Percentiles rank a stretch among this genome's conserved stretches.
These are phyloP conservation scores for Mythimna loreyi DNA, from an alignment of 2,888 invertebrate species.

Conservation along the genomic window DNA sequence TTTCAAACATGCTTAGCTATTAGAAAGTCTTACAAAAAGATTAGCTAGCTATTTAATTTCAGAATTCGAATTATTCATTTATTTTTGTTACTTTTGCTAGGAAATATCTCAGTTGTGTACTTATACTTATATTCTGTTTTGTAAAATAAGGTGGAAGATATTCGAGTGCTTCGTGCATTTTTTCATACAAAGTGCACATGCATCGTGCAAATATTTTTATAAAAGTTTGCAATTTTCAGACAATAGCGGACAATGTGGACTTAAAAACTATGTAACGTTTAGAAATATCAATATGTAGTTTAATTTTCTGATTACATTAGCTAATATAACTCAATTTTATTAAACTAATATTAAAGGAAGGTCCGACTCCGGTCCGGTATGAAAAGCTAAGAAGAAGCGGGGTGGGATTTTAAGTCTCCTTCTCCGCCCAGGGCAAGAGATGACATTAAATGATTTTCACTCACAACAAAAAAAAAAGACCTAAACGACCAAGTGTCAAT, in stretches of 20 bases:
- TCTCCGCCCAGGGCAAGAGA: too few relatives aligned
- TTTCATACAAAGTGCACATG: conserved; percentile 28
- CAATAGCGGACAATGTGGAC: neutral
- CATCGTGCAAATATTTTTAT: conserved; percentile 27
- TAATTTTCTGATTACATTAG: too few relatives aligned
- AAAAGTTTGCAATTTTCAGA: neutral
- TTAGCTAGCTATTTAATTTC: neutral
- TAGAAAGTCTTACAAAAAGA: neutral
- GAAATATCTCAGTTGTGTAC: neutral
- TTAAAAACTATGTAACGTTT: neutral
- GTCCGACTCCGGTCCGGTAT: too few relatives aligned
- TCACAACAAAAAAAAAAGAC: too few relatives aligned
- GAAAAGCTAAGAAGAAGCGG: too few relatives aligned
- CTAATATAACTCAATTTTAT: too few relatives aligned
- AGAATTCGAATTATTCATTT: neutral
- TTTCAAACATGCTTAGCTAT: neutral
- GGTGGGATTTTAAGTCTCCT: too few relatives aligned
- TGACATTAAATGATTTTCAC: too few relatives aligned
- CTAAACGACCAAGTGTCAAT: conserved; percentile 5
- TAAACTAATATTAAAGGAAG: neutral
- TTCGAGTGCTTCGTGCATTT: conserved; percentile 28
- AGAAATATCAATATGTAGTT: too few relatives aligned
- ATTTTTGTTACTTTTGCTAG: neutral
- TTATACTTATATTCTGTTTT: neutral
- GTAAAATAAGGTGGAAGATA: neutral